phyloP scores from a whole-genome alignment of 2,797 vertebrate genomes.

The Merluccius polli region DNA sequence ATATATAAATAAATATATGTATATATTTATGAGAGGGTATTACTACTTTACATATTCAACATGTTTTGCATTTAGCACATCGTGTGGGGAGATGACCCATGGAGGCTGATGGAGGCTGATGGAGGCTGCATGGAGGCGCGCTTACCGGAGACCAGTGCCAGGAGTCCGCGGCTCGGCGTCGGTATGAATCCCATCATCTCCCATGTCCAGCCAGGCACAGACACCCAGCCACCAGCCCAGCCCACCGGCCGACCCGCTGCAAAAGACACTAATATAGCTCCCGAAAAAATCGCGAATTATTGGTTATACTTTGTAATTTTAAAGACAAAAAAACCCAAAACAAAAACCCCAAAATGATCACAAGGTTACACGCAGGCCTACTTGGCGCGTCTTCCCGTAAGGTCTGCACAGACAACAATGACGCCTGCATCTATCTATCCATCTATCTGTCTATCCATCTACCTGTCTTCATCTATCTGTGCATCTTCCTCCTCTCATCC shows the following conservation, averaged over 20 bases:
- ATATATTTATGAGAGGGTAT: too few relatives aligned
- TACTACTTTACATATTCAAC: background rate
- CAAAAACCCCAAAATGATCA: too few relatives aligned
- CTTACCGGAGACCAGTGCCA: conserved; percentile 64
- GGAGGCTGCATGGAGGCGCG: background rate
- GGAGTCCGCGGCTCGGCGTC: conserved; percentile 61
- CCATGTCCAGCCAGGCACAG: conserved; percentile 61
- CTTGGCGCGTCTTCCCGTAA: background rate
- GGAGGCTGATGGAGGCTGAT: background rate
- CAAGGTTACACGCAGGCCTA: background rate
- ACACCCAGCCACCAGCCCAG: conserved; percentile 51
- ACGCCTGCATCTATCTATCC: background rate
- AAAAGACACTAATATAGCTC: background rate
- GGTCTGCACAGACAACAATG: background rate
- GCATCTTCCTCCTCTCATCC: background rate
- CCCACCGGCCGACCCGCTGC: conserved; percentile 14
- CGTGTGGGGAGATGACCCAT: too few relatives aligned
- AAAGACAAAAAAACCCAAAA: too few relatives aligned
- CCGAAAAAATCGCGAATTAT: background rate
- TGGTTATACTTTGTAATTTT: background rate
- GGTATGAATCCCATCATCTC: conserved; percentile 74
- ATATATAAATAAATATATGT: too few relatives aligned
- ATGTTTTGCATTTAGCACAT: background rate
- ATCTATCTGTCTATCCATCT: background rate
- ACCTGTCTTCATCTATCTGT: background rate